Evolutionary conservation across 2,888 invertebrate species (phyloP), one percentile per base, ranked within the genome.

Genomic region (Glyphotaelius pellucidus): DNA sequence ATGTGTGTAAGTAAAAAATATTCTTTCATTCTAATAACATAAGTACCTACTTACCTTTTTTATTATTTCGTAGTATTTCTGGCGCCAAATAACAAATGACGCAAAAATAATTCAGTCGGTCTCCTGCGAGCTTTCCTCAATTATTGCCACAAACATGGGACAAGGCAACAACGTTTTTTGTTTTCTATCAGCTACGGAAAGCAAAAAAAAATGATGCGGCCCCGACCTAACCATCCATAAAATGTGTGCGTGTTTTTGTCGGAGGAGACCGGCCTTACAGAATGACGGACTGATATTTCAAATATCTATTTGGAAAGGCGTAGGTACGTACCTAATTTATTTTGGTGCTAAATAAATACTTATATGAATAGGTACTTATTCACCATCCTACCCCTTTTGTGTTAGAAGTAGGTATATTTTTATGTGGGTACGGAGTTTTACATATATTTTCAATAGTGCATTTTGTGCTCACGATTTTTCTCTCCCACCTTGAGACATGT

Each of bases 1-100:
- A 83, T 83, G 83, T 7, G 32, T 83, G 83, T 83, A 83, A 83
- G 83, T 83, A n/a, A 35, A n/a, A 35, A 83, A 19, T 31, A 19
- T 83, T 81, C n/a, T 32, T 81, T 83, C 19, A 14, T 32, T 83
- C 19, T 81, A 81, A 31, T 81, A 14, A 80, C 25, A 15, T 12
- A 14, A 31, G 80, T 80, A 14, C 14, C 14, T 15, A 47, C 14
- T 3, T 47, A 47, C 3, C 14, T 80, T 80, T n/a, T 80, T 80
- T 30, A 80, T 81, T 67, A 67, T 7, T 67, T 67, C 67, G 7
- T 25, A 67, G 25, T 2, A 25, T 67, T n/a, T n/a, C 67, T 67
- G 67, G 25, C 9, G 25, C 7, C 25, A 67, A 67, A 67, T 19
- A 42, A 42, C 14, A 47, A 47, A 47, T 47, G n/a, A 67, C 67